Conservation (phyloP, 2,113 vertebrate genomes). For the Gavialis gangeticus region DNA sequence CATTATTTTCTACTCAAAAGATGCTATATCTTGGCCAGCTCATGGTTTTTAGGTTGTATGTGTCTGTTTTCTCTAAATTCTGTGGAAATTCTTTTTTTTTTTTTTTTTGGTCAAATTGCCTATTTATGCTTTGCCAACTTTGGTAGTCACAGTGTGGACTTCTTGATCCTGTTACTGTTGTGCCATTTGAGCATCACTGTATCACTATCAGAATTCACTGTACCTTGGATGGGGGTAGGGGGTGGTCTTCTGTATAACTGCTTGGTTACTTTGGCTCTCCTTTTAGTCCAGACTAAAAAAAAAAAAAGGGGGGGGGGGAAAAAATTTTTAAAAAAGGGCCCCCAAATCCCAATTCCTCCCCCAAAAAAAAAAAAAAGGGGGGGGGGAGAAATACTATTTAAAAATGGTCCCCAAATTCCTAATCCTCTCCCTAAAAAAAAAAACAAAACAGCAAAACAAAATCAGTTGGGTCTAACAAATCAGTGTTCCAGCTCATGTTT, state of each 20-base stretch:
- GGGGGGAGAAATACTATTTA: constrained; percentile 21
- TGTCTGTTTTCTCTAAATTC: not conserved
- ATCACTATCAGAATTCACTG: not conserved
- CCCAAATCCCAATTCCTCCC: not conserved
- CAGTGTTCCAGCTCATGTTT: constrained; percentile 55
- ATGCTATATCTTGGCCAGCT: not conserved
- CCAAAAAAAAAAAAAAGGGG: not conserved
- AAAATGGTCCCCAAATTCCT: not conserved
- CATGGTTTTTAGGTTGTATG: not conserved
- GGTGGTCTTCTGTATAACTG: not conserved
- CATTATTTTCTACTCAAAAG: not conserved
- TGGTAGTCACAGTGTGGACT: not conserved
- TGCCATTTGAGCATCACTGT: not conserved
- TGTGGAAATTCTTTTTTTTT: not conserved
- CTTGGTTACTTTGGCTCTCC: constrained; percentile 50
- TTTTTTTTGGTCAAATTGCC: not conserved
- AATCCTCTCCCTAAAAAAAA: not conserved
- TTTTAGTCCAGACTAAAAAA: not conserved
- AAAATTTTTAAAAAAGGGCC: not conserved
- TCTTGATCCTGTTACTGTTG: not conserved
- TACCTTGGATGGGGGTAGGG: not conserved
- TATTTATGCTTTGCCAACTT: not conserved
- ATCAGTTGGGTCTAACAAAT: constrained; percentile 6
- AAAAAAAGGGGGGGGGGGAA: constrained; percentile 14
- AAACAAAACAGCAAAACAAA: constrained; percentile 18